phyloP scores from a whole-genome alignment of 1,140 invertebrate genomes.

The Pachyrhynchus sulphureomaculatus region DNA sequence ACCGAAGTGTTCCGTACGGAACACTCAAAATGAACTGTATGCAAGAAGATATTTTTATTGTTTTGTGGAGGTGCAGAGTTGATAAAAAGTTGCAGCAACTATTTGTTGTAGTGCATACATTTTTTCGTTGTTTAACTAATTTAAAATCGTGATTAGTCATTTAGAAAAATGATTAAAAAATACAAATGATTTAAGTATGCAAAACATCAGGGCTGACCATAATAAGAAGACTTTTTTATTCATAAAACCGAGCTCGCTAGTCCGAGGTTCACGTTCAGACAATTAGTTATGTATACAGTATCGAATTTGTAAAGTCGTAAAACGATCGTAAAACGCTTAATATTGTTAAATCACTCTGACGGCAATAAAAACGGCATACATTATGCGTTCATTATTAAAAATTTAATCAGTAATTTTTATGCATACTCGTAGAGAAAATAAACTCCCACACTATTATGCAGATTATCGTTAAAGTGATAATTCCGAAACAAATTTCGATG shows the following conservation, averaged over 20 bases:
- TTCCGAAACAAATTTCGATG: slow-evolving; percentile 20
- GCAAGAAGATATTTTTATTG: too few species aligned
- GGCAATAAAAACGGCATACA: slow-evolving; percentile 26
- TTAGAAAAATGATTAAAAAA: too few species aligned
- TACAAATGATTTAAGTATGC: too few species aligned
- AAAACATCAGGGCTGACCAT: too few species aligned
- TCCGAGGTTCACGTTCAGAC: background rate
- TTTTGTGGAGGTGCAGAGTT: too few species aligned
- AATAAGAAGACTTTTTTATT: too few species aligned
- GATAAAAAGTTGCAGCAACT: too few species aligned
- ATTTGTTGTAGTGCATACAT: too few species aligned
- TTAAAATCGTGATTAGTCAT: too few species aligned
- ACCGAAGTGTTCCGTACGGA: too few species aligned
- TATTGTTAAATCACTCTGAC: slow-evolving; percentile 28
- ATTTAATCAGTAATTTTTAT: slow-evolving; percentile 27
- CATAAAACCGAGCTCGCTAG: background rate
- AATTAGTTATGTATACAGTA: slow-evolving; percentile 30
- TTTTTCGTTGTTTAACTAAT: too few species aligned
- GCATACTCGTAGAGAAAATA: slow-evolving; percentile 4
- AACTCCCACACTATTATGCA: slow-evolving; percentile 16
- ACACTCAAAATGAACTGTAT: too few species aligned
- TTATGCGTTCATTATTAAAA: slow-evolving; percentile 29
- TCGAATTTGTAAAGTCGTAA: slow-evolving; percentile 25
- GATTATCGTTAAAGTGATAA: slow-evolving; percentile 11
- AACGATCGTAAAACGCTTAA: slow-evolving; percentile 27